phyloP scores from a whole-genome alignment of 1,140 invertebrate genomes.

The Sinonovacula constricta region DNA sequence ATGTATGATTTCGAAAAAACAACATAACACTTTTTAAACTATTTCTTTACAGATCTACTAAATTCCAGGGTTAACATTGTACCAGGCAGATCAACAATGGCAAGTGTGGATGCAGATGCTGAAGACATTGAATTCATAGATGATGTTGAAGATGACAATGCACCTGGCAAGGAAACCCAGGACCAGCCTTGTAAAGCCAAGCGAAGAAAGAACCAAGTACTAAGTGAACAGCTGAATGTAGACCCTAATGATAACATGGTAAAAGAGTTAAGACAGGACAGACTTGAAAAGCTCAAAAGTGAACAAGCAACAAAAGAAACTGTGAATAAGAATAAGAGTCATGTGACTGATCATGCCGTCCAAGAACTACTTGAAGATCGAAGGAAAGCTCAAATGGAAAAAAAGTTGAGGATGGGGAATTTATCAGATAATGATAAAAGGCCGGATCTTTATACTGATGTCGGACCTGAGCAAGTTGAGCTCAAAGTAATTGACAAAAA shows the following conservation, averaged over 20 bases:
- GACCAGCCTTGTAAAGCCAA: background rate
- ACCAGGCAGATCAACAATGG: no score
- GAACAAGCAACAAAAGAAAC: background rate
- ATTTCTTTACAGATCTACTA: no score
- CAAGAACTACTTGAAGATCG: conserved; percentile 2
- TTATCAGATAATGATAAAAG: background rate
- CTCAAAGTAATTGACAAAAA: background rate
- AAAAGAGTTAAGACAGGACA: conserved; percentile 23
- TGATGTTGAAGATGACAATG: conserved; percentile 29
- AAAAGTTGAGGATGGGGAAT: background rate
- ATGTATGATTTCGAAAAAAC: no score
- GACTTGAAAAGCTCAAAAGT: conserved; percentile 6
- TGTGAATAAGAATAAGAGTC: background rate
- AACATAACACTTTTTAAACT: no score
- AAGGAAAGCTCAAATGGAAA: conserved; percentile 1
- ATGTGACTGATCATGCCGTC: background rate
- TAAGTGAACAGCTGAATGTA: conserved; percentile 7
- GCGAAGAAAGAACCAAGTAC: conserved; percentile 1
- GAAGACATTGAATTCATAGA: conserved; percentile 43
- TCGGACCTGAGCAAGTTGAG: background rate
- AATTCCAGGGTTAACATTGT: no score
- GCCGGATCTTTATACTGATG: background rate
- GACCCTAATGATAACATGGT: conserved; percentile 18
- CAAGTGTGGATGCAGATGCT: conserved; percentile 25
- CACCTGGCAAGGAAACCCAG: background rate